Base-by-base conservation (phyloP, 2,888 invertebrate genomes). In the Acanthosepion lycidas region DNA sequence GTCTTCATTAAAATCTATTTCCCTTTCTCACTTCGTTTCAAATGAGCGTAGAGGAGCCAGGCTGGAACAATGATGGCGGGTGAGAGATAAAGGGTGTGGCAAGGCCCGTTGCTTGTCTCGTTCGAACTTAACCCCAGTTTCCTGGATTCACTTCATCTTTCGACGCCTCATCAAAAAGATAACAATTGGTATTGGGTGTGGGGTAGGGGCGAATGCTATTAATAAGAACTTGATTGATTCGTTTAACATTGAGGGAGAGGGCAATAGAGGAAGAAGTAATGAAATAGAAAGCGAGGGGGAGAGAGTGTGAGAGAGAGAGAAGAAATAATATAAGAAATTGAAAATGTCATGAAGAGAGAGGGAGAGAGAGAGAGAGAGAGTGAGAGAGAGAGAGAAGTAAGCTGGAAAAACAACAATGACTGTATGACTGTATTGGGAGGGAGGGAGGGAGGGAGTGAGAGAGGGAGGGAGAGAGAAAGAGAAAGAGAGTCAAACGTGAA, bases 91-190 rank as follows among this genome's bases (percentile, higher is more conserved):
- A 12, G 78, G 78, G 78, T 78, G 78, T 28, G 78, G 78, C 28
- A 78, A 78, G n/a, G n/a, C 78, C n/a, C 78, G 15, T 78, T 78
- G 28, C 78, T 78, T 78, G 78, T 78, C 78, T 26, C 64, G 6
- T 26, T 5, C 26, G 78, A 78, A n/a, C 28, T 28, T 78, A 78
- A 78, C 78, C 78, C n/a, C 28, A 78, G 78, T n/a, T n/a, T 78
- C 78, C 28, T n/a, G 6, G 78, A 78, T 78, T 78, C 78, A 28
- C 78, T 78, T 78, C 78, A 78, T n/a, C 78, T 78, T 78, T 78
- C 78, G 78, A 78, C 78, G 78, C 78, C 78, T 78, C 78, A 78
- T 78, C 78, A n/a, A 78, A 78, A 78, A 78, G 78, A 78, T 78
- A 78, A 78, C 78, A 78, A 78, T 78, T 78, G 78, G 78, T 78